Evolutionary conservation across 1,140 invertebrate species (phyloP), one percentile per base, ranked within the genome.

Genomic region (Phocides pigmalion): DNA sequence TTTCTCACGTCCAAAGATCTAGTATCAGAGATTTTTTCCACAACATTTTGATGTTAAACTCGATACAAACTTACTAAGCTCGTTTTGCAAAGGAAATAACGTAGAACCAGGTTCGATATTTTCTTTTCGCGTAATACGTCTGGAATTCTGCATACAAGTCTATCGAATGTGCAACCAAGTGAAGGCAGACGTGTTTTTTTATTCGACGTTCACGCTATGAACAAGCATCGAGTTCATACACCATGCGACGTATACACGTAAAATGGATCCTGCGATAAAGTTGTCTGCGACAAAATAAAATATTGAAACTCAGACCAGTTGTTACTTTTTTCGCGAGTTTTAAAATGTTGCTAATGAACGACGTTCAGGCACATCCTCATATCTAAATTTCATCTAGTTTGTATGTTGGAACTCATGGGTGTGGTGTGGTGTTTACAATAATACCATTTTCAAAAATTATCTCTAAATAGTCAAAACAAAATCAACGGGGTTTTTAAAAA

Each of bases 51-150:
- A 35, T 35, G 22, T 22, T 22, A 22, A 35, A 35, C 28, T 32
- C n/a, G 32, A 28, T 16, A 50, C 47, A 8, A 14, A 4, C 12
- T 12, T 17, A 28, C 9, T 28, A 25, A 58, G 53, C 68, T 66
- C 62, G 46, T 67, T 46, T 70, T 70, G 70, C 67, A 76, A 79
- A 72, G 64, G 46, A 72, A 76, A 72, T 39, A 50, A 66, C 25
- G 22, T 19, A 54, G n/a, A n/a, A n/a, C 16, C 20, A 19, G 19
- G 14, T 58, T 59, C 47, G 22, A 59, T 72, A 72, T 74, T 76
- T 71, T 74, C 54, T 69, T 65, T 72, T 67, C 70, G 39, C 67
- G 68, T 76, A 72, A 80, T 75, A 77, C 67, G 63, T 80, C 70
- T 67, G 71, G 69, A 42, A 59, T 47, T 47, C 25, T 47, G 42